Evolutionary conservation across 2,797 vertebrate genomes (phyloP), one percentile per base, ranked within the genome.

Genomic region (Phrynocephalus vlangalii): DNA sequence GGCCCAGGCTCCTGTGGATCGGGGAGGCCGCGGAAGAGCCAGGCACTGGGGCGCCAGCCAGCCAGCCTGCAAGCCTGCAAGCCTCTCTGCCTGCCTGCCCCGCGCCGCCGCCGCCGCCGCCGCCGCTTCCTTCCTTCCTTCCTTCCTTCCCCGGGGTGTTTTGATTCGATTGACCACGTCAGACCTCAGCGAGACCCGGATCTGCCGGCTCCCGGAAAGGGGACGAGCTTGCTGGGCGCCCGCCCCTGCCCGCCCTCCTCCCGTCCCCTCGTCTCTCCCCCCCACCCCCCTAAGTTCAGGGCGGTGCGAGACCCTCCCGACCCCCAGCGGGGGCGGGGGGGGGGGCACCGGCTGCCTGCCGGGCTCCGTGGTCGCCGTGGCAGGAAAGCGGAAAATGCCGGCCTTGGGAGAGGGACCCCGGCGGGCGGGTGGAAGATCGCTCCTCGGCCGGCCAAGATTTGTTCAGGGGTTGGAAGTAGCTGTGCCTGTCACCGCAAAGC

Each of bases 161-260:
- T 94, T 92, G 95, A 91, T 90, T 91, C 94, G 91, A 93, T 16
- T 87, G 94, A 91, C 93, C 95, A 96, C 96, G 96, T 96, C 96
- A 96, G 95, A 92, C 82, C 63, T 8, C 38, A 50, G 71, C 93
- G 90, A 93, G 95, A 96, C 95, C 96, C 96, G 96, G 96, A 96
- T 96, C 94, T 96, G 92, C 94, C 92, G 86, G 92, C 88, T 94
- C 68, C 33, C 71, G 68, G 28, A 22, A 20, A n/a, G 38, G 67
- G 60, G 76, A 60, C 71, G 38, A 24, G 6, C 70, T 30, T 1
- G 5, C 20, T 5, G 16, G 33, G 33, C 73, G 63, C 50, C 75
- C 24, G 22, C 44, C 66, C 1, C 0, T 33, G 33, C 66, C 5
- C 30, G 4, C 2, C 22, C 44, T 1, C 30, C 38, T 20, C 11